A percentile compares a stretch with the other conserved stretches of the same genome.
phyloP scores from a whole-genome alignment of 2,113 vertebrate species.

The Notarius quadriscutis region DNA sequence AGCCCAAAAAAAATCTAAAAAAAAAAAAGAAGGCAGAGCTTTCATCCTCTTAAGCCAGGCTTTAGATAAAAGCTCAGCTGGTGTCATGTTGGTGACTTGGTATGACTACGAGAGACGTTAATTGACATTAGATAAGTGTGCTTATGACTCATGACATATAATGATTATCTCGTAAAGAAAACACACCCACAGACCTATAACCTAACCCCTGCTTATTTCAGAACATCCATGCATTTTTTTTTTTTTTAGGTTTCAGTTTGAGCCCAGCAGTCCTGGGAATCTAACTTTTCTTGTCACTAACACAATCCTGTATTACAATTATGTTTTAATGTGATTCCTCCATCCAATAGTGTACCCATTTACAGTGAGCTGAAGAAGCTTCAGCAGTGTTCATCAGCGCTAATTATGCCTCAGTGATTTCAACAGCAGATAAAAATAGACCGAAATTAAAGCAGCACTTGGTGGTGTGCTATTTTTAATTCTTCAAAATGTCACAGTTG shows the following conservation, averaged over 20 bases:
- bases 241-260: neutral
- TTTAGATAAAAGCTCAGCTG: neutral
- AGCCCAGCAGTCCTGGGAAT: neutral
- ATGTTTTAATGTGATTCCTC: neutral
- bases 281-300: neutral
- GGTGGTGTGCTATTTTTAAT: neutral
- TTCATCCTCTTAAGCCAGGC: neutral
- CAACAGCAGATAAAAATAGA: neutral
- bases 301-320: neutral
- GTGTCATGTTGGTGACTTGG: neutral
- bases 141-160: neutral
- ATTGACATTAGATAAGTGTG: neutral
- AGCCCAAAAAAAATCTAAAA: too few species aligned
- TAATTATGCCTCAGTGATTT: neutral
- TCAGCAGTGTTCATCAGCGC: neutral
- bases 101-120: neutral
- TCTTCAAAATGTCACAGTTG: neutral
- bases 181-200: neutral
- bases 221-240: neutral
- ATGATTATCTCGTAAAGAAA: neutral
- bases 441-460: neutral
- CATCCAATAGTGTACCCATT: neutral
- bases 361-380: neutral
- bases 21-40: neutral
- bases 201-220: neutral